Evolutionary conservation across 2,113 vertebrate genomes (phyloP).

Genomic region (Megalops atlanticus): DNA sequence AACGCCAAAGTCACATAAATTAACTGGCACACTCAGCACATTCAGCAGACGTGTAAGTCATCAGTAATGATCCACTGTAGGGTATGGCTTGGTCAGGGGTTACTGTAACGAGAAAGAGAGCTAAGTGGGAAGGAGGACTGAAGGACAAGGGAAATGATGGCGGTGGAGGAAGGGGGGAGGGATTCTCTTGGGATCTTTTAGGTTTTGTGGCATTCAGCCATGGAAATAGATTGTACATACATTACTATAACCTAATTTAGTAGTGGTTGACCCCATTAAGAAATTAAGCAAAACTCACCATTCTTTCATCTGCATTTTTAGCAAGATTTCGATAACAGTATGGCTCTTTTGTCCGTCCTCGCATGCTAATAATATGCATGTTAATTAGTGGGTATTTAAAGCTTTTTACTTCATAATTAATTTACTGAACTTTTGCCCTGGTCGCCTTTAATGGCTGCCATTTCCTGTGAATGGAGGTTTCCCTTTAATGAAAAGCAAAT

Average conservation of each 20-base stretch:
- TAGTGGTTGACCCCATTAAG: neutral
- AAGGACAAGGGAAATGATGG: neutral
- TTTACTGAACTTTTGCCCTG: neutral
- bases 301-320: neutral
- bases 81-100: neutral
- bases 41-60: no score
- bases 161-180: neutral
- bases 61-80: neutral
- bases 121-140: neutral
- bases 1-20: no score
- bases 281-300: neutral
- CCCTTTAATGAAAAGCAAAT: neutral
- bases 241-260: neutral
- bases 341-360: neutral
- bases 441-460: neutral
- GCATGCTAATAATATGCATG: neutral
- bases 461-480: neutral
- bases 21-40: no score
- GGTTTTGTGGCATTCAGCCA: neutral
- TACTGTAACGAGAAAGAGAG: neutral
- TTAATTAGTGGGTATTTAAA: constrained; percentile 2
- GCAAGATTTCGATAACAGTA: neutral
- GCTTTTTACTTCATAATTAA: neutral
- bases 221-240: neutral
- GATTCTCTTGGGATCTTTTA: neutral